phyloP scores from a whole-genome alignment of 2,113 vertebrate species.

The Craseonycteris thonglongyai region DNA sequence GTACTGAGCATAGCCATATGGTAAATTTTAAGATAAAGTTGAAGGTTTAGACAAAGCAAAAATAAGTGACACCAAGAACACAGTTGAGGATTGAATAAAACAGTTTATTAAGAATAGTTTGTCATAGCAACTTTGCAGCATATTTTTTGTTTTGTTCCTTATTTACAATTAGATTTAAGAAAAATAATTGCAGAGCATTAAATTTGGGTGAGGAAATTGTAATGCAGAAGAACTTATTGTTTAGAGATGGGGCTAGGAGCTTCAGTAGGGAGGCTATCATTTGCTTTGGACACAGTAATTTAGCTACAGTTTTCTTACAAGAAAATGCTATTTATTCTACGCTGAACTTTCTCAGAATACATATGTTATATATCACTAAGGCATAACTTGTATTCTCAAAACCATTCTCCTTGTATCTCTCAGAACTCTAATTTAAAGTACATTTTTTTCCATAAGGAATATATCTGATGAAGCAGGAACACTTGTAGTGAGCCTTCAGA shows the following conservation, averaged over 20 bases:
- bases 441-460: background rate
- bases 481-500: background rate
- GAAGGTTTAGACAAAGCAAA: background rate
- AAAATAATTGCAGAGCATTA: background rate
- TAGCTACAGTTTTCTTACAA: background rate
- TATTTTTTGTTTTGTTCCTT: background rate
- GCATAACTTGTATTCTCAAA: background rate
- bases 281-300: background rate
- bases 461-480: background rate
- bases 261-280: fast-evolving
- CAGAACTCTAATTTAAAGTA: background rate
- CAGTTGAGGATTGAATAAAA: background rate
- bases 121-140: background rate
- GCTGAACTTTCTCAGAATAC: background rate
- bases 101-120: background rate
- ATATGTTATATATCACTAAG: background rate
- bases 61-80: background rate
- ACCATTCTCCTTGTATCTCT: background rate
- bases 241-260: background rate
- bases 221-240: background rate
- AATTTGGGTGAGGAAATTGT: background rate
- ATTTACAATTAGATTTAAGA: background rate
- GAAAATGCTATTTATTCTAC: background rate
- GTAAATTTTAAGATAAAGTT: background rate
- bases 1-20: background rate